Percentiles rank a stretch among this genome's conserved stretches.
These are phyloP conservation scores for Amphiduros pacificus DNA, from an alignment of 2,888 invertebrate species.

Conservation along the genomic window DNA sequence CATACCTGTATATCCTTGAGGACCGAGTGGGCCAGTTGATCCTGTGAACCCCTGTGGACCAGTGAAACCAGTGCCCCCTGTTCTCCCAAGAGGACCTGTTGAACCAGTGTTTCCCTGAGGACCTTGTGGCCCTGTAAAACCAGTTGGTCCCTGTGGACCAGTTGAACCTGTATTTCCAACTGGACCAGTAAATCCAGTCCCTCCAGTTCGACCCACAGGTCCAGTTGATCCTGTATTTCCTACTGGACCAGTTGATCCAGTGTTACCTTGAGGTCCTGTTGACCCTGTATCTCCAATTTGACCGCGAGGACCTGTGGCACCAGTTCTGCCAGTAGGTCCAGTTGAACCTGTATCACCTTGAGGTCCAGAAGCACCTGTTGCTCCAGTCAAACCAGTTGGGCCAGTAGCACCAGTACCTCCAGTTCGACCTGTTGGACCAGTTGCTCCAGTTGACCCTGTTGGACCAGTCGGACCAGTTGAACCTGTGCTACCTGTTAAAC, in stretches of 20 bases:
- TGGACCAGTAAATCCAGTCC: slow-evolving; percentile 8
- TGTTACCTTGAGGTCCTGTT: slow-evolving; percentile 14
- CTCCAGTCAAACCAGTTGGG: slow-evolving; percentile 12
- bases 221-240: slow-evolving; percentile 16
- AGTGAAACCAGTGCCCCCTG: slow-evolving; percentile 3
- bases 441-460: slow-evolving; percentile 13
- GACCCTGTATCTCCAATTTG: slow-evolving; percentile 17
- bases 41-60: slow-evolving; percentile 11
- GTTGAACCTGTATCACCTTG: slow-evolving; percentile 23
- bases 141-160: slow-evolving; percentile 17
- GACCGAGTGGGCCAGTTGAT: slow-evolving; percentile 23
- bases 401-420: slow-evolving; percentile 17
- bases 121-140: slow-evolving; percentile 22
- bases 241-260: slow-evolving; percentile 18
- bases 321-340: slow-evolving; percentile 22
- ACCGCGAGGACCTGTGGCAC: slow-evolving; percentile 17
- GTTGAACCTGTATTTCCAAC: slow-evolving; percentile 11
- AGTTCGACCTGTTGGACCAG: slow-evolving; percentile 13
- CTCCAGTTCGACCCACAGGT: slow-evolving; percentile 8
- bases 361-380: background rate
- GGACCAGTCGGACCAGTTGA: slow-evolving; percentile 11
- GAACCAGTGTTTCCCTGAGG: slow-evolving; percentile 4
- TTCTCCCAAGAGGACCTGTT: slow-evolving; percentile 12
- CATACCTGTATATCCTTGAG: slow-evolving; percentile 10
- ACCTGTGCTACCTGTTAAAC: slow-evolving; percentile 13